Conservation (phyloP, 2,888 invertebrate genomes). For the Sclerodermus sp. region DNA sequence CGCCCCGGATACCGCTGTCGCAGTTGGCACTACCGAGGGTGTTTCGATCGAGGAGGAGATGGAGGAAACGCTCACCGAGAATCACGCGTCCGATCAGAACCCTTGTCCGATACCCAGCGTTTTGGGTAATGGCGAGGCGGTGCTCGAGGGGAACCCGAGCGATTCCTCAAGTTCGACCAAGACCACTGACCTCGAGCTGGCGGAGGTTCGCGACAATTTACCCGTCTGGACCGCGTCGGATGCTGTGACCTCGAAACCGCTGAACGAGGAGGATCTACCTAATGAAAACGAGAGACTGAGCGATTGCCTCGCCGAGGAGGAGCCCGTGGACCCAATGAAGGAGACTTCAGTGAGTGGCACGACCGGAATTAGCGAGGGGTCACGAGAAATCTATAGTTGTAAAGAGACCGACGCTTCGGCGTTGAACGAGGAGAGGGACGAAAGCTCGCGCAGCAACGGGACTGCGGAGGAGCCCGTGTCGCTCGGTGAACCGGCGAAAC, state of each 20-base stretch:
- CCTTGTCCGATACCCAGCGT: neutral
- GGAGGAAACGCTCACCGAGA: slow-evolving; percentile 21
- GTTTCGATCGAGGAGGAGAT: slow-evolving; percentile 12
- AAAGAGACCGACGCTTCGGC: too few relatives aligned
- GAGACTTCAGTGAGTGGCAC: slow-evolving; percentile 5
- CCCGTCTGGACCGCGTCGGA: neutral
- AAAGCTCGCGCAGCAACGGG: too few relatives aligned
- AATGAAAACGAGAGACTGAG: slow-evolving; percentile 31
- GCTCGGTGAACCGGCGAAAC: too few relatives aligned
- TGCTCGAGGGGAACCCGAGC: neutral
- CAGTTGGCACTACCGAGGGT: slow-evolving; percentile 7
- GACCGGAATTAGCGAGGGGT: neutral
- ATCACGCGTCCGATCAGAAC: slow-evolving; percentile 15
- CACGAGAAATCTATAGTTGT: too few relatives aligned
- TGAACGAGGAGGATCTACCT: slow-evolving; percentile 1
- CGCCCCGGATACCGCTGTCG: neutral
- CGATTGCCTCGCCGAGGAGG: slow-evolving; percentile 5
- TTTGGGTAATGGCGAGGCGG: neutral
- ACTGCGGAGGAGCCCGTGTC: too few relatives aligned
- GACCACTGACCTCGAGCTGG: neutral
- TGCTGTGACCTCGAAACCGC: too few relatives aligned
- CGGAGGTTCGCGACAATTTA: neutral
- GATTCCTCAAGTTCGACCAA: neutral
- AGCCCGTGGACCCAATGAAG: slow-evolving; percentile 12
- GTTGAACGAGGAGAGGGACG: too few relatives aligned